Evolutionary conservation across 2,113 vertebrate genomes (phyloP), one percentile per base, ranked within the genome.

Genomic region (Melospiza georgiana): DNA sequence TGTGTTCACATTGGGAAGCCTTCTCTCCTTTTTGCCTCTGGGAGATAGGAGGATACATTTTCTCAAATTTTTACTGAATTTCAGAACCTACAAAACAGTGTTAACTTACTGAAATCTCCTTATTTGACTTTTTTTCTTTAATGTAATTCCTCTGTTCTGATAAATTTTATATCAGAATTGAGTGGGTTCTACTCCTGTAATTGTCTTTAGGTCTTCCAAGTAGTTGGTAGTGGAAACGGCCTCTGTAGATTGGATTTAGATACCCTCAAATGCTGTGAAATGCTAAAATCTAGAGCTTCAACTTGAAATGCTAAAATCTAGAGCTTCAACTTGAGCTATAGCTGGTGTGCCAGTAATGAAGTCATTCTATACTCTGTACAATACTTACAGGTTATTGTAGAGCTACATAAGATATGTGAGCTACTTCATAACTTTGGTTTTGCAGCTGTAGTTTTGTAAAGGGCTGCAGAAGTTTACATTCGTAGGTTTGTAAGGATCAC

Each of bases 1-100:
- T 90, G 75, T 95, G 95, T 96, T 96, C 80, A 59, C 75, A 8
- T 43, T 69, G 81, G 90, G 81, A 96, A 96, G 61, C 63, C 39
- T 78, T 82, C 39, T 85, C 51, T 91, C 12, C 54, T 95, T 91
- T 87, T 83, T 52, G 68, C 28, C 41, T 84, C 63, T 79, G 65
- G n/a, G 31, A 94, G 73, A 74, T 6, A 54, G 46, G 58, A 81
- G 43, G 33, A 73, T 73, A 16, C 4, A 6, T 68, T 79, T 86
- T 48, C 41, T 84, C 22, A 52, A n/a, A 12, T 4, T 86, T 85
- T 75, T 81, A 39, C 20, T 43, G 61, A 78, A 14, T 89, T 86
- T 89, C 41, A 48, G 65, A 65, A 61, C 19, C 52, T 35, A 63
- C 1, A 39, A 75, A 87, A 9, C 11, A 11, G 14, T 27, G 39